These are phyloP conservation scores for Epinephelus awoara DNA, from an alignment of 2,797 vertebrate species.

Conservation along the genomic window DNA sequence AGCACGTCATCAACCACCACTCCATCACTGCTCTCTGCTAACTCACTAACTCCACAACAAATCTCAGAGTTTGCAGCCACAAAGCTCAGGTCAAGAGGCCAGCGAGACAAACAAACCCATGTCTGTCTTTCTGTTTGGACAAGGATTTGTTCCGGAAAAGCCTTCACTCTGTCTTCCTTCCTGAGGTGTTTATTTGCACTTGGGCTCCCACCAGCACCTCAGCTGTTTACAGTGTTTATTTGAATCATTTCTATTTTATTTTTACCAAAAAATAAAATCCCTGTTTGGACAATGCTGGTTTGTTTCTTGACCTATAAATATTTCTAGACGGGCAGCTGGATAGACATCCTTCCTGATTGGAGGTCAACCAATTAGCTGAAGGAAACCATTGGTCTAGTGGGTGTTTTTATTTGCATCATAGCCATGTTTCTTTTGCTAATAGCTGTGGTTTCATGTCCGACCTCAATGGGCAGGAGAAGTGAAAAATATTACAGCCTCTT, in stretches of 20 bases:
- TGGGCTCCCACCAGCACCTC: slow-evolving; percentile 62
- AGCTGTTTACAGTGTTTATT: slow-evolving; percentile 74
- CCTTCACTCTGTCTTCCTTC: slow-evolving; percentile 71
- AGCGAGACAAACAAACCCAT: slow-evolving; percentile 66
- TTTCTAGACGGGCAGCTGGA: slow-evolving; percentile 50
- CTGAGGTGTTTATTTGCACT: slow-evolving; percentile 76
- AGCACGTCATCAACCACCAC: slow-evolving; percentile 16
- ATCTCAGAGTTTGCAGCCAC: slow-evolving; percentile 52
- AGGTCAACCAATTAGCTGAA: slow-evolving; percentile 47
- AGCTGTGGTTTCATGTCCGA: slow-evolving; percentile 19
- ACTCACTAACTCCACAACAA: slow-evolving; percentile 61
- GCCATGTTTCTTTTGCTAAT: slow-evolving; percentile 33
- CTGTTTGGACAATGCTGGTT: slow-evolving; percentile 63
- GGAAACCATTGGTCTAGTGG: slow-evolving; percentile 34
- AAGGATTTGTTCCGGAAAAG: slow-evolving; percentile 73
- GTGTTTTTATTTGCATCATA: slow-evolving; percentile 40
- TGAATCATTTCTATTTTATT: slow-evolving; percentile 62
- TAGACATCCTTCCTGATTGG: slow-evolving; percentile 72
- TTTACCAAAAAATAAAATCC: slow-evolving; percentile 30
- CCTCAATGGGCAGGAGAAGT: slow-evolving; percentile 19
- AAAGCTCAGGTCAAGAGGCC: slow-evolving; percentile 70
- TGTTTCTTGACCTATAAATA: slow-evolving; percentile 77
- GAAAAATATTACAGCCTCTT: slow-evolving; percentile 27
- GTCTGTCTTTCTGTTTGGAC: slow-evolving; percentile 71
- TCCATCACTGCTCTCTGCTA: slow-evolving; percentile 29